phyloP scores from a whole-genome alignment of 2,113 vertebrate species.

The Pedetes capensis region DNA sequence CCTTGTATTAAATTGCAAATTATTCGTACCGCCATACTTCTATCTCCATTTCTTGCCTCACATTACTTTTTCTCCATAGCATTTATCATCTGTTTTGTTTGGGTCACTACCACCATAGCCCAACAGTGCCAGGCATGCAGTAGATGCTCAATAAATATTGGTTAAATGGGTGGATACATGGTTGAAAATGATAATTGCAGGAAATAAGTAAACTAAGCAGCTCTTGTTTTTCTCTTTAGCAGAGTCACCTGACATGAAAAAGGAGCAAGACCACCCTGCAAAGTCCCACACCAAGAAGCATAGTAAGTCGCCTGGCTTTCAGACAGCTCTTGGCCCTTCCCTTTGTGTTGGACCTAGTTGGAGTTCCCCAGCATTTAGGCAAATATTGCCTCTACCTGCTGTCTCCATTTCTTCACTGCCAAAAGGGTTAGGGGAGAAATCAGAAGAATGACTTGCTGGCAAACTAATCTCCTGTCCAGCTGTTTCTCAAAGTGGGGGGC shows the following conservation, averaged over 20 bases:
- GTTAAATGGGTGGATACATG: not conserved
- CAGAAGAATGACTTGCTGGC: not conserved
- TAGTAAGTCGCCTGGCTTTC: slow-evolving; percentile 87
- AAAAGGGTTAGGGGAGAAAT: not conserved
- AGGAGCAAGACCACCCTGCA: slow-evolving; percentile 84
- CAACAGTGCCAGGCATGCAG: not conserved
- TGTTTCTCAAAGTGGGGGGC: not conserved
- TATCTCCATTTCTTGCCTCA: not conserved
- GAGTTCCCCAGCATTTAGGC: not conserved
- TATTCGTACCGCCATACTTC: not conserved
- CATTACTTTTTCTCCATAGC: slow-evolving; percentile 18
- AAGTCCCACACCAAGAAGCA: slow-evolving; percentile 91
- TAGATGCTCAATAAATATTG: not conserved
- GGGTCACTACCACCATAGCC: not conserved
- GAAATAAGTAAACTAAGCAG: slow-evolving; percentile 64
- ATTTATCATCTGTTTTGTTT: not conserved
- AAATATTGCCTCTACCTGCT: not conserved
- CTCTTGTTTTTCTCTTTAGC: slow-evolving; percentile 72
- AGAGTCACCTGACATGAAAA: slow-evolving; percentile 88
- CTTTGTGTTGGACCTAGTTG: not conserved
- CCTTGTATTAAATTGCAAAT: not conserved
- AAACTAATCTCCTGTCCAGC: too few species aligned
- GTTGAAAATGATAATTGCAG: not conserved
- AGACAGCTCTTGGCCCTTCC: not conserved
- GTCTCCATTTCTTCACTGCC: not conserved